Percentiles rank a stretch among this genome's conserved stretches.
Conservation (phyloP, 2,797 vertebrate genomes). For the Ciconia nigra region DNA sequence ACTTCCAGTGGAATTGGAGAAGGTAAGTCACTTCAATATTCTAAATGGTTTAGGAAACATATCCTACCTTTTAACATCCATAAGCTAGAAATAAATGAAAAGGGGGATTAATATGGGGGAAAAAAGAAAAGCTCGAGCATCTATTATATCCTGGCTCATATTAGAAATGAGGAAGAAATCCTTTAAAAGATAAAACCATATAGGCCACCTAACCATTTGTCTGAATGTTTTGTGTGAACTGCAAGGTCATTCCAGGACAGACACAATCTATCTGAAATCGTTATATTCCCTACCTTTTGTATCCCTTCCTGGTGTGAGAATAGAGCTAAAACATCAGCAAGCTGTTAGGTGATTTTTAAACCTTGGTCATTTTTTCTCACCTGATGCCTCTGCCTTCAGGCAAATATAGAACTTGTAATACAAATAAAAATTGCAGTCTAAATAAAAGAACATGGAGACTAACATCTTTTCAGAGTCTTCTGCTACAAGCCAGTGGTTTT, state of each 20-base stretch:
- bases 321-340: not conserved
- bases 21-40: too few relatives aligned
- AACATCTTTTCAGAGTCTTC: not conserved
- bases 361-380: not conserved
- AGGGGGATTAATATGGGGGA: not conserved
- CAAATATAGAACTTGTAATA: not conserved
- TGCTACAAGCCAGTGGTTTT: not conserved
- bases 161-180: not conserved
- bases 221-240: not conserved
- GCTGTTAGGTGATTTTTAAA: not conserved
- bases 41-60: not conserved
- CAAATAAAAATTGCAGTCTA: not conserved
- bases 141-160: not conserved
- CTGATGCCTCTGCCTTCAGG: not conserved
- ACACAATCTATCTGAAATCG: not conserved
- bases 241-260: not conserved
- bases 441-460: not conserved
- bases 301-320: not conserved
- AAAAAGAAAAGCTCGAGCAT: not conserved
- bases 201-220: not conserved
- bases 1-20: fast-evolving
- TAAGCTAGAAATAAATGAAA: not conserved
- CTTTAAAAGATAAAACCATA: not conserved
- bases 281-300: not conserved
- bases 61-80: not conserved